A percentile compares a stretch with the other conserved stretches of the same genome.
phyloP scores from a whole-genome alignment of 2,113 vertebrate genomes.

The Aix galericulata region DNA sequence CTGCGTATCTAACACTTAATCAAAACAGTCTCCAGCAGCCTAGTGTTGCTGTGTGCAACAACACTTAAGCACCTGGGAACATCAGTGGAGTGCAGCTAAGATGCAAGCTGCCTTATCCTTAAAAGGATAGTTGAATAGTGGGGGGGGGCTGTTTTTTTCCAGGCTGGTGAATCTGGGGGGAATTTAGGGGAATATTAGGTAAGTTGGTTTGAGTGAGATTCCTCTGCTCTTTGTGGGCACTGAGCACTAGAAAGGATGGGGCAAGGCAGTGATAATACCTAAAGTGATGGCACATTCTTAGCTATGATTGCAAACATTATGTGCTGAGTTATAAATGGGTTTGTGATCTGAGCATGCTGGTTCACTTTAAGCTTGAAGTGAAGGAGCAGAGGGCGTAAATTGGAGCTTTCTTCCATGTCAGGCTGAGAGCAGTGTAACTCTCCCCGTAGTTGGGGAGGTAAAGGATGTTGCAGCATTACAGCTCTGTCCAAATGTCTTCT shows the following conservation, averaged over 20 bases:
- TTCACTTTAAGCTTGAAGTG: neutral
- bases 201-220: neutral
- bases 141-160: neutral
- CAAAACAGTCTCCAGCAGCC: neutral
- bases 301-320: accelerated
- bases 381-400: neutral
- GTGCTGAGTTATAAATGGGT: neutral
- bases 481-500: neutral
- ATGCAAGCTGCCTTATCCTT: neutral
- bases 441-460: neutral
- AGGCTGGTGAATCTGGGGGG: neutral
- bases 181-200: neutral
- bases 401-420: neutral
- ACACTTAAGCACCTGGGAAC: neutral
- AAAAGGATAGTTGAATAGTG: neutral
- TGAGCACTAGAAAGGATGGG: neutral
- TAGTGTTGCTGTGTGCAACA: neutral
- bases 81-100: neutral
- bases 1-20: neutral
- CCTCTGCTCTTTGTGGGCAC: neutral
- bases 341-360: neutral
- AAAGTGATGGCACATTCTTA: neutral
- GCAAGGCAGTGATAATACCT: neutral
- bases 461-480: accelerated
- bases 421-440: neutral